phyloP scores from a whole-genome alignment of 2,797 vertebrate genomes.

The Falco columbarius region DNA sequence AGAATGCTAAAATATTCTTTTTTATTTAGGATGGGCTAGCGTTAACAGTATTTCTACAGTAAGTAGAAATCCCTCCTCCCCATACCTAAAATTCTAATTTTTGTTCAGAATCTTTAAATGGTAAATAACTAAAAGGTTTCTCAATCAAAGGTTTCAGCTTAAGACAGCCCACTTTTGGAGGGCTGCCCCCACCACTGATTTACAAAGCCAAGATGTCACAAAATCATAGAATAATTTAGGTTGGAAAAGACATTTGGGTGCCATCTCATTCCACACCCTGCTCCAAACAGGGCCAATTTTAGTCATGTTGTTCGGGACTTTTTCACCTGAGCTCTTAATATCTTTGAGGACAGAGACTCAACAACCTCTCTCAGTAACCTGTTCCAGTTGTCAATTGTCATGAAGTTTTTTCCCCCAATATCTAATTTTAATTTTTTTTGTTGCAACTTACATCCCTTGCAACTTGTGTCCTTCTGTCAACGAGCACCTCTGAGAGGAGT shows the following conservation, averaged over 20 bases:
- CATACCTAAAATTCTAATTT: background rate
- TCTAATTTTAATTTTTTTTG: background rate
- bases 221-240: no score
- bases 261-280: background rate
- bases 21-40: background rate
- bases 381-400: background rate
- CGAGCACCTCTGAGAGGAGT: background rate
- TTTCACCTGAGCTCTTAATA: background rate
- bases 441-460: background rate
- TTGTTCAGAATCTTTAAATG: background rate
- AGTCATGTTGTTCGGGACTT: background rate
- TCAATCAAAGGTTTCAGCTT: background rate
- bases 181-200: background rate
- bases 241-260: background rate
- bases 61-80: background rate
- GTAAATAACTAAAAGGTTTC: background rate
- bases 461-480: background rate
- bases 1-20: background rate
- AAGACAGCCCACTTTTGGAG: background rate
- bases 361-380: background rate
- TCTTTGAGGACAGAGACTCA: background rate
- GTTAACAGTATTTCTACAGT: background rate
- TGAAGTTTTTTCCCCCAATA: background rate
- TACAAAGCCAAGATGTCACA: background rate
- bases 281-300: background rate